Evolutionary conservation across 2,888 invertebrate genomes (phyloP).

Genomic region (Lithophane leautieri): DNA sequence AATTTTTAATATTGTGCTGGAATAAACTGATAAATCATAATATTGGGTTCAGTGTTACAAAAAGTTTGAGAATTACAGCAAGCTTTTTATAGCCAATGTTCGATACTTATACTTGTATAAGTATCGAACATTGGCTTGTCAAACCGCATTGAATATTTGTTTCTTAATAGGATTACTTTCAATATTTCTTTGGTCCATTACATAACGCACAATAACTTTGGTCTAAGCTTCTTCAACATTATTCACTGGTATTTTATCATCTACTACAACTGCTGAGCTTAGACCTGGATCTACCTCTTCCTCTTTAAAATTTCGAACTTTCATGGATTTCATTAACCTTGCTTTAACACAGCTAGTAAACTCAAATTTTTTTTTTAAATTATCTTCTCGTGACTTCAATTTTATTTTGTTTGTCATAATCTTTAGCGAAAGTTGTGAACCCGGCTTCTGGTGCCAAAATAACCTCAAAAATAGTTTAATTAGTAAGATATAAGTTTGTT

Average conservation of each 20-base stretch:
- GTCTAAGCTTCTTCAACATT: background rate
- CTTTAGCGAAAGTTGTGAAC: slow-evolving; percentile 26
- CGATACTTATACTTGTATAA: background rate
- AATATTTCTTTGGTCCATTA: background rate
- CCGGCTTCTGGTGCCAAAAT: slow-evolving; percentile 21
- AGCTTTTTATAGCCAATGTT: slow-evolving; percentile 5
- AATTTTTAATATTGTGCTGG: slow-evolving; percentile 22
- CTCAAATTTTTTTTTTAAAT: background rate
- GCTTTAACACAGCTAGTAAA: background rate
- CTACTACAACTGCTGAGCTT: background rate
- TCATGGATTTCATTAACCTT: background rate
- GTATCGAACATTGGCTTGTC: no score
- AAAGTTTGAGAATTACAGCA: slow-evolving; percentile 17
- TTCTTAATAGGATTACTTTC: background rate
- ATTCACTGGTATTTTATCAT: background rate
- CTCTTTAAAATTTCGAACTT: background rate
- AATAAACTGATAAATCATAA: slow-evolving; percentile 20
- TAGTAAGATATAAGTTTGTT: slow-evolving; percentile 5
- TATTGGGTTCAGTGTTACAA: slow-evolving; percentile 18
- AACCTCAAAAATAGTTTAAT: slow-evolving; percentile 12
- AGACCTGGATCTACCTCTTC: background rate
- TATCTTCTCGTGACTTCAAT: slow-evolving; percentile 5
- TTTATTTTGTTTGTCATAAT: slow-evolving; percentile 19
- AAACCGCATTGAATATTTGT: background rate
- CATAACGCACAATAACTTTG: background rate